Base-by-base conservation (phyloP, 2,888 invertebrate species). In the Galerucella nymphaeae region DNA sequence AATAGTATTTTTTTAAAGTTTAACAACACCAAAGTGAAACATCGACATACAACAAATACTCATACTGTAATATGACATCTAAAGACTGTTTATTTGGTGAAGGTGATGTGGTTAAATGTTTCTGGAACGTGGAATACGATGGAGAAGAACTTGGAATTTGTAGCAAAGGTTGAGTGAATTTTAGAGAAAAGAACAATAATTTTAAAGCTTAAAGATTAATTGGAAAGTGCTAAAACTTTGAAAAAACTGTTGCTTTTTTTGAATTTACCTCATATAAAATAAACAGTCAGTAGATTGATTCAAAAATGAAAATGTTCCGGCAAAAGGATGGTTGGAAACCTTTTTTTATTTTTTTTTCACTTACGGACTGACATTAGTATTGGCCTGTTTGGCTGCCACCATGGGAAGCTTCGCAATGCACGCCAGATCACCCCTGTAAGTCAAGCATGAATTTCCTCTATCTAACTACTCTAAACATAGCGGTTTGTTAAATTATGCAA, bases 361-460 rank as follows among this genome's bases (percentile, higher is more conserved):
- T 79, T 78, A 74, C 82, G 80, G 77, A 87, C 87, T 88, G 87
- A 87, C 87, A 86, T 70, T 70, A 63, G 64, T 45, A 45, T 63
- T 63, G 18, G 16, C 23, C 70, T 64, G 63, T 57, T 70, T 70
- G 63, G 84, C 81, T 76, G 85, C 82, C 76, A 84, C 73, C 65
- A 71, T 70, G 62, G 79, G 78, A 75, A 83, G 83, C 83, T 86
- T 86, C 78, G 85, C 84, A 80, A 87, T 86, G 82, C 86, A 82
- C 80, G 87, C 86, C 80, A 88, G 84, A 82, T 89, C 89, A 82
- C 89, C 89, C 89, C 89, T 89, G 89, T 85, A 89, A 89, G 81
- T 83, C 82, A 86, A 84, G 84, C 82, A 83, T 82, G 82, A 83
- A 79, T 77, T 80, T 81, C 76, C 81, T 41, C 77, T 73, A 73